Conservation (phyloP, 2,888 invertebrate species). For the Philopedon plagiatum region DNA sequence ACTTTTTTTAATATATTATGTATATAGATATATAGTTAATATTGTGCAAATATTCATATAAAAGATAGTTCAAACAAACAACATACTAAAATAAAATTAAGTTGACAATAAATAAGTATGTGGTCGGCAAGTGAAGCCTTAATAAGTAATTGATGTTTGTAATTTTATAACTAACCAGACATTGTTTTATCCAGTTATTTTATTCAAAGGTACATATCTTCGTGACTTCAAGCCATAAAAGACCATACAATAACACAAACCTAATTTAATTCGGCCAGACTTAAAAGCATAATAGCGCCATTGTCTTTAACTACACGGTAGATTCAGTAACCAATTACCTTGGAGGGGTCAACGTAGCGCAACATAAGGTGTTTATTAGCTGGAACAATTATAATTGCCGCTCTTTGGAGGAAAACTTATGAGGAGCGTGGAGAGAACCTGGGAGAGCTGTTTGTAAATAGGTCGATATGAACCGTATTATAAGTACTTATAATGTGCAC, state of each 20-base stretch:
- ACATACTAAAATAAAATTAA: too few relatives aligned
- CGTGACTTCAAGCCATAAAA: background rate
- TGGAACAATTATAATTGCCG: constrained; percentile 12
- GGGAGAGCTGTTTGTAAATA: background rate
- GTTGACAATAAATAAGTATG: too few relatives aligned
- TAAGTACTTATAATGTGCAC: background rate
- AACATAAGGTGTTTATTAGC: constrained; percentile 47
- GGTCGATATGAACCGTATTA: background rate
- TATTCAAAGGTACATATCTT: too few relatives aligned
- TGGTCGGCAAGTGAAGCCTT: too few relatives aligned
- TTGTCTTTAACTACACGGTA: background rate
- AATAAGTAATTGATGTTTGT: too few relatives aligned
- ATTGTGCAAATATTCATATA: too few relatives aligned
- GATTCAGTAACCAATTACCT: constrained; percentile 14
- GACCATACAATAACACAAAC: background rate
- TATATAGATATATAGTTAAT: too few relatives aligned
- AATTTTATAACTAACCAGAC: too few relatives aligned
- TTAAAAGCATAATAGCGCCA: constrained; percentile 3
- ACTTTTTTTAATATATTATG: too few relatives aligned
- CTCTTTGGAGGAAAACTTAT: background rate
- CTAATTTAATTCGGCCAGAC: background rate
- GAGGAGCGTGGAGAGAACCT: background rate
- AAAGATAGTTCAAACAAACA: too few relatives aligned
- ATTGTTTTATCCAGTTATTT: too few relatives aligned
- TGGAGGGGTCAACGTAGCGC: constrained; percentile 9